Evolutionary conservation across 1,140 invertebrate genomes (phyloP), one percentile per base, ranked within the genome.

Genomic region (Brachionus angularis): DNA sequence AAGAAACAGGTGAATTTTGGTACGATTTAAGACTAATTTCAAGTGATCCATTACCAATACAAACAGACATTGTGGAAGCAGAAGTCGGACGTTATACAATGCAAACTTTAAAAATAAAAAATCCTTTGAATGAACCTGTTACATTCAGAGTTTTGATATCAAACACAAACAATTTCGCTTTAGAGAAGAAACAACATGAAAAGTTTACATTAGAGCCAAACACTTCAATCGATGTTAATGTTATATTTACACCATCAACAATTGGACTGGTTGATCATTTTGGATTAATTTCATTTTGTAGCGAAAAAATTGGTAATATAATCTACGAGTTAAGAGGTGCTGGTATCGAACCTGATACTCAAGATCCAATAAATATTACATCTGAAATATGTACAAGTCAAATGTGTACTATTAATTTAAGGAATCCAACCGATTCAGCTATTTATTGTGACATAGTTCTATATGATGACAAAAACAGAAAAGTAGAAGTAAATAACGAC

Each of bases 1-100:
- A 78, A 12, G 72, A 72, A 70, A 76, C 77, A 25, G 79, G 80
- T 25, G 80, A 81, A 73, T 81, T 81, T 71, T 81, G 80, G 80
- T 81, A 81, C 72, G 73, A 78, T 18, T 72, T 81, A 29, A 71
- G 75, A 8, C 72, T 81, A 29, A 73, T 74, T 29, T 76, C 77
- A n/a, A 74, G 76, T 27, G 71, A 76, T 33, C 80, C 80, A 8
- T 55, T 73, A 5, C 76, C 77, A 14, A 76, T 76, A 5, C 77
- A 74, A 8, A 70, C 81, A 3, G 76, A 76, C 34, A 75, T 77
- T 49, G 75, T 80, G 76, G 76, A 79, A 64, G 80, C 79, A 76
- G 77, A 81, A 71, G 76, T 81, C 2, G 80, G 80, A 69, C 80
- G 80, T 67, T 80, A 78, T 78, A 75, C 76, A 25, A 74, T 76